A percentile compares a stretch with the other conserved stretches of the same genome.
These are phyloP conservation scores for Chionomys nivalis DNA, from an alignment of 2,113 vertebrate genomes.

Conservation along the genomic window DNA sequence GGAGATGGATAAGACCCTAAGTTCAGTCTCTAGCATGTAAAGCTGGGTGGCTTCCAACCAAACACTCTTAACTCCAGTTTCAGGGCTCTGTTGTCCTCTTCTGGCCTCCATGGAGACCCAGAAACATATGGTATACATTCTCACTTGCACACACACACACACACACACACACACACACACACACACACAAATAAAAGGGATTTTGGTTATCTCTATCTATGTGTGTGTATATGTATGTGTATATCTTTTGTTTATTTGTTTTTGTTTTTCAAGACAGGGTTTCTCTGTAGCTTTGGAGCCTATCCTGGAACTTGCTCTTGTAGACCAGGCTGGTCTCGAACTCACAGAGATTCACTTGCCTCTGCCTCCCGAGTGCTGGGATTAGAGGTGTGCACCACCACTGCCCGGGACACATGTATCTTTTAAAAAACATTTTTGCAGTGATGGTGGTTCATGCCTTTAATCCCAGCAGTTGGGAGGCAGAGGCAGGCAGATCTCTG, in stretches of 20 bases:
- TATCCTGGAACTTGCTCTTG: too few species aligned
- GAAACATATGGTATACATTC: neutral
- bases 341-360: too few species aligned
- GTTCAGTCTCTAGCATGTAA: neutral
- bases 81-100: neutral
- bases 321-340: too few species aligned
- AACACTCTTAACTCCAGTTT: neutral
- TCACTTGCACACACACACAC: fast-evolving
- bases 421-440: neutral
- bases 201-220: neutral
- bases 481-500: neutral
- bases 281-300: too few species aligned
- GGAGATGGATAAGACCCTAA: neutral
- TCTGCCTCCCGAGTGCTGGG: too few species aligned
- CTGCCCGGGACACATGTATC: neutral
- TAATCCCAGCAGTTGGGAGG: neutral
- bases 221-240: too few species aligned
- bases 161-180: too few species aligned
- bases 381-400: too few species aligned
- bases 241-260: too few species aligned
- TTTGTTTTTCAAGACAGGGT: too few species aligned
- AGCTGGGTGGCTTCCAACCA: neutral
- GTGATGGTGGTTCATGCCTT: neutral
- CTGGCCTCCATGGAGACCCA: neutral
- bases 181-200: neutral